Conservation (phyloP, 2,888 invertebrate species). For the Clostera curtula region DNA sequence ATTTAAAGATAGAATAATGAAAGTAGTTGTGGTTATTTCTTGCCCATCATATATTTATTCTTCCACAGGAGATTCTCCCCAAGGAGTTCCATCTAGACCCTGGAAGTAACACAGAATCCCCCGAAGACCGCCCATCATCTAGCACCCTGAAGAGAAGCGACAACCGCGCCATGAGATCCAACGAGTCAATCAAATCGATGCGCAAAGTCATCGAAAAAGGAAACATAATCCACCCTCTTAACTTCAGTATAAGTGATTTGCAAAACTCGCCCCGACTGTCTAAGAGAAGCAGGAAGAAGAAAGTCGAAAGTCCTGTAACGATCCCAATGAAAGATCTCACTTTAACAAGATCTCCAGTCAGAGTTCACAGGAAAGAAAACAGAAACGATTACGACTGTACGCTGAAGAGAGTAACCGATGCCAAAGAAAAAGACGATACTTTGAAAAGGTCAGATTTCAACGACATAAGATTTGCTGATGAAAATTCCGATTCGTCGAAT, state of each 20-base stretch:
- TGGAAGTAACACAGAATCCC: conserved; percentile 80
- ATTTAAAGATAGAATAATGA: too few relatives aligned
- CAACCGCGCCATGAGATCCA: conserved; percentile 44
- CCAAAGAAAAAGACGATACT: conserved; percentile 77
- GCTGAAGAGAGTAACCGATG: conserved; percentile 78
- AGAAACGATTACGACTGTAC: conserved; percentile 50
- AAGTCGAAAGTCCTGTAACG: conserved; percentile 38
- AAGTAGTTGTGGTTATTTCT: too few relatives aligned
- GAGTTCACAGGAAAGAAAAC: conserved; percentile 49
- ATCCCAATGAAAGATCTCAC: conserved; percentile 64
- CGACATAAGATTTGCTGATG: conserved; percentile 83
- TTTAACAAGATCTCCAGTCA: conserved; percentile 50
- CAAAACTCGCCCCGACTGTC: conserved; percentile 55
- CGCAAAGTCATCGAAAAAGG: conserved; percentile 52
- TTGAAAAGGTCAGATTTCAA: conserved; percentile 75
- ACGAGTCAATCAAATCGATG: conserved; percentile 52
- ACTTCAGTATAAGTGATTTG: conserved; percentile 66
- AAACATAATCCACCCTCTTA: conserved; percentile 65
- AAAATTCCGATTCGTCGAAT: conserved; percentile 75
- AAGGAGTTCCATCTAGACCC: conserved; percentile 68
- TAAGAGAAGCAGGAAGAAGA: conserved; percentile 50
- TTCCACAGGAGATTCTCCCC: conserved; percentile 66
- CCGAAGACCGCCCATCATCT: conserved; percentile 72
- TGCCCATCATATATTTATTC: conserved; percentile 10
- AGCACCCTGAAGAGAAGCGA: conserved; percentile 49